phyloP scores from a whole-genome alignment of 2,888 invertebrate genomes.

The Lasioglossum figueresi region DNA sequence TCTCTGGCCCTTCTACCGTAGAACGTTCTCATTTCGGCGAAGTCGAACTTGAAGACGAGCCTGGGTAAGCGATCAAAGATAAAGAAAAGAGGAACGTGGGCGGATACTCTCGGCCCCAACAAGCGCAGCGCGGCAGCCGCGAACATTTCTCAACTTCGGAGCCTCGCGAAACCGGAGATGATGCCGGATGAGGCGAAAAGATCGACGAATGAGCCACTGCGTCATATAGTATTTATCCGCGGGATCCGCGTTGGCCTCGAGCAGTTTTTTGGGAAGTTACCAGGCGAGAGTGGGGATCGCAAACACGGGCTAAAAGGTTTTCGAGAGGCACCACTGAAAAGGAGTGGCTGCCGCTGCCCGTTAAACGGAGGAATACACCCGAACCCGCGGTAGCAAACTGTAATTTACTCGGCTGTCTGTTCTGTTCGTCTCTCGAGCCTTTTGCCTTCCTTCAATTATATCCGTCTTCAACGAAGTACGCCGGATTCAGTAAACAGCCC shows the following conservation, averaged over 20 bases:
- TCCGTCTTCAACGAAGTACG: constrained; percentile 1
- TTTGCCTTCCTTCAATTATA: constrained; percentile 12
- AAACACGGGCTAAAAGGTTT: constrained; percentile 64
- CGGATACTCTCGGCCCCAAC: background rate
- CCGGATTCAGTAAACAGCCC: background rate
- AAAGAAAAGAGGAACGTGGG: background rate
- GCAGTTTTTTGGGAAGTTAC: constrained; percentile 55
- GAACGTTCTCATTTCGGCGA: constrained; percentile 3
- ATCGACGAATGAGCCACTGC: constrained; percentile 39
- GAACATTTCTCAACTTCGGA: background rate
- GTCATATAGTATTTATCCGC: constrained; percentile 49
- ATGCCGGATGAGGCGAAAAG: constrained; percentile 21
- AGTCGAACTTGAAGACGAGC: constrained; percentile 3
- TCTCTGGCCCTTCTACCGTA: background rate
- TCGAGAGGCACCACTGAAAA: constrained; percentile 55
- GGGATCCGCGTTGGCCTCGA: constrained; percentile 29
- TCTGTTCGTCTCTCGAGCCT: constrained; percentile 47
- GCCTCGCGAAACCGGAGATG: background rate
- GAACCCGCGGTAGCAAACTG: constrained; percentile 60
- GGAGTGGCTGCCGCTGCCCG: constrained; percentile 57
- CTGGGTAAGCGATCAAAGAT: constrained; percentile 1
- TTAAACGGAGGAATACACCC: constrained; percentile 65
- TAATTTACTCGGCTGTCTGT: constrained; percentile 63
- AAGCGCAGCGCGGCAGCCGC: background rate
- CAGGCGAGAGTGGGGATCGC: constrained; percentile 39